phyloP scores from a whole-genome alignment of 2,797 vertebrate genomes.

The Pteropus rufus region DNA sequence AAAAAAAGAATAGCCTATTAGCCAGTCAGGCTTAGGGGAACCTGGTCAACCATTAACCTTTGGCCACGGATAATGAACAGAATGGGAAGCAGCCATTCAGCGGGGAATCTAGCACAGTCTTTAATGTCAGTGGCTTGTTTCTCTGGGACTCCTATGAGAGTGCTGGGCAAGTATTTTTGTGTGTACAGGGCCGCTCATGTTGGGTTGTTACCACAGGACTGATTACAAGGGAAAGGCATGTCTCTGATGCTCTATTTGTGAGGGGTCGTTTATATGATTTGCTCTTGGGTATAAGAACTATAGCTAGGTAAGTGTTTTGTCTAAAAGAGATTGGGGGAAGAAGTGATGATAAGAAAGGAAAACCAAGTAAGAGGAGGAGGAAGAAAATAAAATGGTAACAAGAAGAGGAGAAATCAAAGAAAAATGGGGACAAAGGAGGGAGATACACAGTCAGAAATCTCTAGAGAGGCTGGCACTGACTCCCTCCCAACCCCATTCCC shows the following conservation, averaged over 20 bases:
- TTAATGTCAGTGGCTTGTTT: neutral
- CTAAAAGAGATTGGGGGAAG: neutral
- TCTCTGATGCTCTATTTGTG: neutral
- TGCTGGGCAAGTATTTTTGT: neutral
- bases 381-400: conserved; percentile 34
- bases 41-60: neutral
- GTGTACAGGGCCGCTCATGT: neutral
- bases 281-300: conserved; percentile 35
- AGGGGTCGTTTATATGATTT: conserved; percentile 1
- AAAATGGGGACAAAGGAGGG: neutral
- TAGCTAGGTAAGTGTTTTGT: conserved; percentile 26
- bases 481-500: neutral
- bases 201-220: neutral
- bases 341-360: conserved; percentile 11
- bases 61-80: neutral
- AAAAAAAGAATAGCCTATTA: conserved; percentile 54
- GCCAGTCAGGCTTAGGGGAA: neutral
- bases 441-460: neutral
- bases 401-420: neutral
- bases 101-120: neutral
- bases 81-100: neutral
- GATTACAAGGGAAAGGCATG: neutral
- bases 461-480: neutral
- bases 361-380: neutral
- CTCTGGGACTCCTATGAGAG: neutral